Conservation (phyloP, 2,113 vertebrate genomes). For the Phalacrocorax carbo region DNA sequence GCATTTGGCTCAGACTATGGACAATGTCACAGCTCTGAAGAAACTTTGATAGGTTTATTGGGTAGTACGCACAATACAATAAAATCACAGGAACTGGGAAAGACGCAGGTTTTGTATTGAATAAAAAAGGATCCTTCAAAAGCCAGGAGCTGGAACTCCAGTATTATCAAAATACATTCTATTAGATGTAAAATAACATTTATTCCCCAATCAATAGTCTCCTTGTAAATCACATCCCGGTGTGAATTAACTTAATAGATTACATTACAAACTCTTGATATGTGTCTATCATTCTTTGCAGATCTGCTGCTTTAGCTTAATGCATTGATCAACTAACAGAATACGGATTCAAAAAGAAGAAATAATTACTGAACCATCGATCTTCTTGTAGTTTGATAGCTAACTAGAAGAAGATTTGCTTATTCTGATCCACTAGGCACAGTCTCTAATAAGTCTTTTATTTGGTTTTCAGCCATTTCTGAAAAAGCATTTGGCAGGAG, state of each 20-base stretch:
- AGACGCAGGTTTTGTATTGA: not conserved
- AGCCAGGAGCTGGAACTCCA: not conserved
- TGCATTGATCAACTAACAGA: not conserved
- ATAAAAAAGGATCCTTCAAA: not conserved
- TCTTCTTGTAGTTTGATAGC: not conserved
- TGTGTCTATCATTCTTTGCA: not conserved
- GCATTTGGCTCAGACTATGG: not conserved
- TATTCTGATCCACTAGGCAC: not conserved
- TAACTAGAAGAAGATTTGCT: not conserved
- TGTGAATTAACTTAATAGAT: constrained; percentile 23
- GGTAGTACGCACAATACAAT: not conserved
- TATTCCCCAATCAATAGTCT: constrained; percentile 18
- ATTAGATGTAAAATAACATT: constrained; percentile 34
- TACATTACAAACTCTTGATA: constrained; percentile 10
- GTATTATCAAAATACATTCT: not conserved
- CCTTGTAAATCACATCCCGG: not conserved
- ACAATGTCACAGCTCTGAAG: not conserved
- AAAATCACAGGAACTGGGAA: not conserved
- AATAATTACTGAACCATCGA: constrained; percentile 6
- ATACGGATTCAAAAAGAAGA: not conserved
- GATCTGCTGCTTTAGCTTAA: not conserved
- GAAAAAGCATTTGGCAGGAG: not conserved
- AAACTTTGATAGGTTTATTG: not conserved
- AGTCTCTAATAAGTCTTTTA: not conserved
- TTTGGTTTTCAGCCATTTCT: not conserved